Evolutionary conservation across 2,888 invertebrate species (phyloP).

Genomic region (Criorhina ranunculi): DNA sequence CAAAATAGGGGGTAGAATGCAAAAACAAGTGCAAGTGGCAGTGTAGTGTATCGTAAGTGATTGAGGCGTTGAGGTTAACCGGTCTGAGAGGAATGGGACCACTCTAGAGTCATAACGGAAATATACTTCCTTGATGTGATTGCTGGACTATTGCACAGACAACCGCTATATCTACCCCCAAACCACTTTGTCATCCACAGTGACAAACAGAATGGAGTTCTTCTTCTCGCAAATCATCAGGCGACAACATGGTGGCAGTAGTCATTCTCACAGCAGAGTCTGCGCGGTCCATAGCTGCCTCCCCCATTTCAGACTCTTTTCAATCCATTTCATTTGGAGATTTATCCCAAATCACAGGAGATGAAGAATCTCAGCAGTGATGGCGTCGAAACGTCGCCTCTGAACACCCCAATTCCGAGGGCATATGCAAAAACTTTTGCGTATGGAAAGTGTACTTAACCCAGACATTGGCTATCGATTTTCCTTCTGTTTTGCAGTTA

Average conservation of each 20-base stretch:
- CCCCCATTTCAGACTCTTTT: conserved; percentile 19
- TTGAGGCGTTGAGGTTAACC: conserved; percentile 53
- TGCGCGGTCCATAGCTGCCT: conserved; percentile 38
- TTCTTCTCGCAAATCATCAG: conserved; percentile 49
- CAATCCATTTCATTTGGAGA: conserved; percentile 40
- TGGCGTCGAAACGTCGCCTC: conserved; percentile 63
- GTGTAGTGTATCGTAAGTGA: conserved; percentile 39
- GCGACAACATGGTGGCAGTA: conserved; percentile 36
- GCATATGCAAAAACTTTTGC: conserved; percentile 24
- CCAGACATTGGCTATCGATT: conserved; percentile 53
- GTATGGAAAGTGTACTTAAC: conserved; percentile 21
- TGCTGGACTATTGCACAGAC: background rate
- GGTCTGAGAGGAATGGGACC: background rate
- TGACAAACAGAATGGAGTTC: conserved; percentile 3
- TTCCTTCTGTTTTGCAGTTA: background rate
- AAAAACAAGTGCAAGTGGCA: conserved; percentile 15
- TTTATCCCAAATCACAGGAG: conserved; percentile 42
- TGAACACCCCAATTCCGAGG: conserved; percentile 23
- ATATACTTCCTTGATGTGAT: background rate
- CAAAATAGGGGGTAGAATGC: conserved; percentile 4
- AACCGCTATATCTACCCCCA: conserved; percentile 2
- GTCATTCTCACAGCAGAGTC: conserved; percentile 32
- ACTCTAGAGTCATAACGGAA: background rate
- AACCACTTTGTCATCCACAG: background rate
- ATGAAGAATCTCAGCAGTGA: conserved; percentile 43